Base-by-base conservation (phyloP, 2,113 vertebrate genomes). In the Benitochromis conjunctus region DNA sequence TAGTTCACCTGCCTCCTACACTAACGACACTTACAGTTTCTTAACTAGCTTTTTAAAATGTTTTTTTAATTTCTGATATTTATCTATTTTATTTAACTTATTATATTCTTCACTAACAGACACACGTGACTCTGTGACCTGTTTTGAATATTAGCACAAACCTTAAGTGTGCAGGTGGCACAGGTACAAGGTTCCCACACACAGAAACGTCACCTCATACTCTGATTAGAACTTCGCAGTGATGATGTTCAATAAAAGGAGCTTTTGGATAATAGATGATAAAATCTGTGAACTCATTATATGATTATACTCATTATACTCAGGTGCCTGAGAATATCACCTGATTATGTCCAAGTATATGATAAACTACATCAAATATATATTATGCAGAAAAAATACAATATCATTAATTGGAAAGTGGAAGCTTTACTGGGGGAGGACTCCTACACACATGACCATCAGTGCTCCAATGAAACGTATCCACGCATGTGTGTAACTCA, bases 1-100 rank as follows among this genome's bases (percentile, higher is more conserved):
- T 1, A 31, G 31, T 5, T 62, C 31, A 62, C 31, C 18, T 19
- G 58, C 2, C 0, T 36, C 0, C 58, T n/a, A 11, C 31, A 4
- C 58, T 62, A 5, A 62, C 5, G 36, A n/a, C 26, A 62, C 18
- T 19, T 36, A 29, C 11, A 2, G 19, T 62, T 62, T 62, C 9
- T 34, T 62, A 31, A 58, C 56, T 29, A 62, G 0, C 9, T 62
- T 34, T 36, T 62, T 36, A 19, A 62, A 26, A 26, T 26, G 26
- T 26, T 26, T 26, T 2, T 26, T 26, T 26, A 62, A 36, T 34
- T 18, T 3, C 29, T 36, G 58, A 36, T 19, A 19, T n/a, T 34
- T 34, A 36, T 58, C 7, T 3, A 18, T 34, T 31, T 8, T 11
- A 34, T 36, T 62, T 36, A 19, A n/a, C 29, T 62, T 62, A 1